Evolutionary conservation across 2,797 vertebrate species (phyloP).

Genomic region (Chelmon rostratus): DNA sequence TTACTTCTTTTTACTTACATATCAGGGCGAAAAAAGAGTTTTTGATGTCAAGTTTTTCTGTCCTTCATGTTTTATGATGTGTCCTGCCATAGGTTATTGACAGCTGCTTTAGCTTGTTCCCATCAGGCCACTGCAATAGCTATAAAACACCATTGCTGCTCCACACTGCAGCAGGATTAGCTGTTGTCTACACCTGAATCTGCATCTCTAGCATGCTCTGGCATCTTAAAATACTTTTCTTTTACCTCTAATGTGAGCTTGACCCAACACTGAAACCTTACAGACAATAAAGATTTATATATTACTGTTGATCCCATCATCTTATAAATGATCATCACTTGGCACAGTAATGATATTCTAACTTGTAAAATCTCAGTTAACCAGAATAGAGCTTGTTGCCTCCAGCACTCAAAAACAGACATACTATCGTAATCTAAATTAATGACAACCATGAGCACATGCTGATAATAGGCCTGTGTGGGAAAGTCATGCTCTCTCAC

Average conservation of each 20-base stretch:
- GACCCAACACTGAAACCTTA: too few species aligned
- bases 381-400: too few species aligned
- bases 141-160: background rate
- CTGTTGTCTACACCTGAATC: slow-evolving; percentile 3
- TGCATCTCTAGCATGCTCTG: background rate
- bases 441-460: too few species aligned
- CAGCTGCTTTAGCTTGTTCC: slow-evolving; percentile 1
- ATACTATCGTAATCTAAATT: too few species aligned
- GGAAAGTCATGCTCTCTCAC: slow-evolving; percentile 2
- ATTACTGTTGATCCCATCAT: background rate
- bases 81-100: slow-evolving; percentile 21
- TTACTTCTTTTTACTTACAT: slow-evolving; percentile 29
- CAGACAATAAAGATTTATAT: background rate
- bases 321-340: background rate
- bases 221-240: background rate
- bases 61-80: slow-evolving; percentile 25
- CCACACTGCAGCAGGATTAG: background rate
- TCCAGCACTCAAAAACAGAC: too few species aligned
- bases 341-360: background rate
- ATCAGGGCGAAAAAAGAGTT: slow-evolving; percentile 13
- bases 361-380: too few species aligned
- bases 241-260: background rate
- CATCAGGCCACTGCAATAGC: background rate
- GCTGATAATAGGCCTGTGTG: slow-evolving; percentile 2
- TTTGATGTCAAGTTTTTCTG: slow-evolving; percentile 30